Evolutionary conservation across 2,888 invertebrate genomes (phyloP), one percentile per base, ranked within the genome.

Genomic region (Apocheima hispidaria): DNA sequence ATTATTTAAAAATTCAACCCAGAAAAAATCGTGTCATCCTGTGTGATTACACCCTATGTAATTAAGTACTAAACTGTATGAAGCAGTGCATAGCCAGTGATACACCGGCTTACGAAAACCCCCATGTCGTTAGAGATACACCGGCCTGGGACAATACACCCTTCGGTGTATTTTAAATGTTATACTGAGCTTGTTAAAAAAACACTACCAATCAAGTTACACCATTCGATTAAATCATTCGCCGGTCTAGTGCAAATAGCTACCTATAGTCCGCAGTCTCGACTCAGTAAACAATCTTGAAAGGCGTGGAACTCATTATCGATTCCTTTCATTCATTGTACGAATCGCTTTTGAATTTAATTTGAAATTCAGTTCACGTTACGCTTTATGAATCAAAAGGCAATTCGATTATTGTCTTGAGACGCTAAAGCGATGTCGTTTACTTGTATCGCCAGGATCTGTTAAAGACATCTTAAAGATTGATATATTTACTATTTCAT

Each of bases 331-430:
- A 51, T 18, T 18, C 51, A 26, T 51, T 51, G 18, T n/a, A 9
- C 18, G n/a, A 51, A 51, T 51, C 51, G 40, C 50, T 51, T 51
- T 40, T 40, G 51, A 51, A n/a, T 50, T 12, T 16, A 50, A 6
- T 30, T 49, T 26, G 26, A 26, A 16, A 50, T 38, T 50, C 50
- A 38, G 14, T 50, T 2, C 50, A 50, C 50, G 50, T 1, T 36
- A 14, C 23, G 5, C 36, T 50, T 26, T 50, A 9, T 26, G 14
- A 50, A 36, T 50, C 38, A 38, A 50, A 38, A 10, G 50, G 16
- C 50, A 50, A 38, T 16, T 38, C 38, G n/a, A 30, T 46, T 30
- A 5, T 46, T 23, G 33, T 48, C 20, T 33, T 12, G 33, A 33
- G 20, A 30, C 33, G 20, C 30, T 5, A 48, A 46, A 30, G 33